A percentile compares a stretch with the other conserved stretches of the same genome.
These are phyloP conservation scores for Gymnoscelis rufifasciata DNA, from an alignment of 2,888 invertebrate species.

Conservation along the genomic window DNA sequence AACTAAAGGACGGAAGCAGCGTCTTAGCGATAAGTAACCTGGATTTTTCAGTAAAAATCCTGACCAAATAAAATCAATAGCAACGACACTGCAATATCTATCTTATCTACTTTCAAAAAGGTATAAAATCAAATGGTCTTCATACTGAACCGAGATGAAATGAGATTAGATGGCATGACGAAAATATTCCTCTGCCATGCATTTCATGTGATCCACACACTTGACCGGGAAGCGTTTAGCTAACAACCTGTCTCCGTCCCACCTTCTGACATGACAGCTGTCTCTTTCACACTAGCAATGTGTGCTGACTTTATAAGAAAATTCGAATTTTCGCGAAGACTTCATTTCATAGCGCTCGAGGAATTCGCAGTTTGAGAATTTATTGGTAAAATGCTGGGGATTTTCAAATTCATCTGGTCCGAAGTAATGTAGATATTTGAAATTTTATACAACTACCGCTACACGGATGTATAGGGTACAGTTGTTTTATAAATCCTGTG, in stretches of 20 bases:
- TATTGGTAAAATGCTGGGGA: slow-evolving; percentile 6
- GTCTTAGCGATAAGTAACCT: too few relatives aligned
- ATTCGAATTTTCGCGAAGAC: slow-evolving; percentile 16
- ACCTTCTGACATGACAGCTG: slow-evolving; percentile 9
- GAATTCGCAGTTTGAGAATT: slow-evolving; percentile 13
- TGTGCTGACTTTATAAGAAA: slow-evolving; percentile 6
- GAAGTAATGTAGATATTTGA: not conserved
- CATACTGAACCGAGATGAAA: not conserved
- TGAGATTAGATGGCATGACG: not conserved
- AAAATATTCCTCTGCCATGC: not conserved
- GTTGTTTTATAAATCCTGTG: too few relatives aligned
- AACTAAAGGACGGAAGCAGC: too few relatives aligned
- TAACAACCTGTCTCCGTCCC: slow-evolving; percentile 14
- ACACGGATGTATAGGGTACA: too few relatives aligned
- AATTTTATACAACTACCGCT: too few relatives aligned
- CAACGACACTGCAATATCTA: not conserved
- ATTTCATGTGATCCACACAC: slow-evolving; percentile 19
- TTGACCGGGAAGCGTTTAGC: slow-evolving; percentile 24
- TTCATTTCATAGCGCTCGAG: slow-evolving; percentile 14
- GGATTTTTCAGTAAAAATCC: too few relatives aligned
- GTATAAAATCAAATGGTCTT: not conserved
- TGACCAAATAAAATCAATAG: too few relatives aligned
- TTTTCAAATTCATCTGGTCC: slow-evolving; percentile 2
- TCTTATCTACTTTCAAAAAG: not conserved
- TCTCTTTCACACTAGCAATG: slow-evolving; percentile 13